Evolutionary conservation across 2,888 invertebrate species (phyloP), one percentile per base, ranked within the genome.

Genomic region (Cheilosia soror): DNA sequence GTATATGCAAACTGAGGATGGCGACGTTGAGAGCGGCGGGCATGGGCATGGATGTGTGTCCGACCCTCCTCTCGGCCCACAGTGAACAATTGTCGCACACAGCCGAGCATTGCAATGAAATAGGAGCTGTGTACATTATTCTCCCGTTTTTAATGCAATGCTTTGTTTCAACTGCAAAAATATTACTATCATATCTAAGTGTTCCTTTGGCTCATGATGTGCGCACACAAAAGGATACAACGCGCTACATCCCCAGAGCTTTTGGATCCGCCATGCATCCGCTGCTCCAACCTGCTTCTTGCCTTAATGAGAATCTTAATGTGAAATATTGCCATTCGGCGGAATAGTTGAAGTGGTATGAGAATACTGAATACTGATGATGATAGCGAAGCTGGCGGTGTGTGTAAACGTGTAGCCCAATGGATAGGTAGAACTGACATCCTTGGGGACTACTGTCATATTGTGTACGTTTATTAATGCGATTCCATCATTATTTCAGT

Each of bases 161-260:
- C 85, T 85, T 85, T 85, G 85, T 85, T 85, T 85, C 85, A 85
- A 85, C 85, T 80, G 85, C 85, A 85, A 85, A 85, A 85, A 85
- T 85, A 85, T 85, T 85, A 85, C 85, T 85, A 85, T 85, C 85
- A 85, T 85, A 85, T 85, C 85, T 85, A 85, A 85, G 85, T 85
- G 85, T 60, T 85, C 85, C 85, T 85, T 85, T 85, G 81, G 81
- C 81, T 85, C 85, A 72, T 85, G 85, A 85, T 85, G 85, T 85
- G 85, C 72, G 60, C 81, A 85, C 68, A 85, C 85, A 85, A 85
- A 77, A 85, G 85, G 76, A 85, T 85, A 81, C 85, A 85, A 81
- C 85, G 72, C 76, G 66, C 85, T 81, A 81, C 85, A 85, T 85
- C 80, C 84, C 73, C 57, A 66, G 76, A 77, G 81, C 80, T 68